Conservation (phyloP, 1,140 invertebrate genomes). For the Drosophila lacteicornis region DNA sequence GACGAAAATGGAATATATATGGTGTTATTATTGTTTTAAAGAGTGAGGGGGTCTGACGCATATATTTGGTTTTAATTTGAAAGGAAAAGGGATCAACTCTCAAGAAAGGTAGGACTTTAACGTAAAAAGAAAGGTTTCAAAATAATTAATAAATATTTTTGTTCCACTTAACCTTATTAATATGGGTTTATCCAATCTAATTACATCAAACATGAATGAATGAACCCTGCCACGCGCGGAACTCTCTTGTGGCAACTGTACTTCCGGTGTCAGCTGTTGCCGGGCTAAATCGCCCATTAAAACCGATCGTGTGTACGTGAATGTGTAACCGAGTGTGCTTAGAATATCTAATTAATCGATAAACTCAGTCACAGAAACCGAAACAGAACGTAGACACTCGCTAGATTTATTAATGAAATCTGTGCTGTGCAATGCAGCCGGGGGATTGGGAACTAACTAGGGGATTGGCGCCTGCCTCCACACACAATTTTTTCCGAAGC, state of each 20-base stretch:
- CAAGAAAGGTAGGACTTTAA: too few relatives aligned
- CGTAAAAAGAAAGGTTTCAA: too few relatives aligned
- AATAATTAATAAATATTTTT: too few relatives aligned
- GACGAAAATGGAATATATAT: background rate
- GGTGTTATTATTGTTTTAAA: background rate
- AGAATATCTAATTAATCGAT: conserved; percentile 58
- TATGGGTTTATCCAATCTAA: background rate
- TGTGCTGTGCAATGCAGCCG: conserved; percentile 28
- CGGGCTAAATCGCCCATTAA: conserved; percentile 63
- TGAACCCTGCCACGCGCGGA: background rate
- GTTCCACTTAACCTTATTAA: background rate
- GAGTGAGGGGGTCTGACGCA: background rate
- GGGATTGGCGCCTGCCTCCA: conserved; percentile 39
- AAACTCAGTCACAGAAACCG: conserved; percentile 4
- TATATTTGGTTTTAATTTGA: background rate
- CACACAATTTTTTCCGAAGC: background rate
- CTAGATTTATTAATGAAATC: conserved; percentile 75
- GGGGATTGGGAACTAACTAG: background rate
- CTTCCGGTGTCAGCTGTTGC: conserved; percentile 68
- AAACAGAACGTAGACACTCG: conserved; percentile 23
- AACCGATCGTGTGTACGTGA: conserved; percentile 47
- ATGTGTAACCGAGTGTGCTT: conserved; percentile 39
- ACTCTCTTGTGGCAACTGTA: conserved; percentile 58
- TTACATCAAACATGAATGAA: background rate
- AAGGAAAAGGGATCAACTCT: too few relatives aligned